phyloP scores from a whole-genome alignment of 2,113 vertebrate genomes.

The Nycticebus coucang region DNA sequence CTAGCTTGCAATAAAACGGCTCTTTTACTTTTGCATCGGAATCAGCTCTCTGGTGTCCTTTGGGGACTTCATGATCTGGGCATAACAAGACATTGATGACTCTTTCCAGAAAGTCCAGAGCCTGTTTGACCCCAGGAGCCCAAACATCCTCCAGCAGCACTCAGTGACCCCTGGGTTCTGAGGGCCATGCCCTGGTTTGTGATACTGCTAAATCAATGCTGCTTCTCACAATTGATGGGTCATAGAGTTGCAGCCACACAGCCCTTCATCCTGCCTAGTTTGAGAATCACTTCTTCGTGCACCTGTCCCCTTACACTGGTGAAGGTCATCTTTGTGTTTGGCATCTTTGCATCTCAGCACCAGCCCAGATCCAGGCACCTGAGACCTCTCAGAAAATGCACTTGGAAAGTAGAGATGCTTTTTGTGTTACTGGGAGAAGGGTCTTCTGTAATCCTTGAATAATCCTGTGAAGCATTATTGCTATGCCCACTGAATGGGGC shows the following conservation, averaged over 20 bases:
- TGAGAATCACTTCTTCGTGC: rapidly evolving
- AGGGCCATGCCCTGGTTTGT: neutral
- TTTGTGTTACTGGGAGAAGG: neutral
- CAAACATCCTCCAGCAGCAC: neutral
- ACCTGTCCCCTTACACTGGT: rapidly evolving
- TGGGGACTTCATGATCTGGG: too few relatives aligned
- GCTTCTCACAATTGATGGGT: neutral
- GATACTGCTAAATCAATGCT: neutral
- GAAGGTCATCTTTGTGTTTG: neutral
- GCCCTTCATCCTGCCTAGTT: neutral
- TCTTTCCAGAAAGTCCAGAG: neutral
- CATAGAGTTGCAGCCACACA: neutral
- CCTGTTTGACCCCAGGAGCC: too few relatives aligned
- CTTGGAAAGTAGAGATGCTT: neutral
- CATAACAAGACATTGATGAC: too few relatives aligned
- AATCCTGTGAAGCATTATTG: neutral
- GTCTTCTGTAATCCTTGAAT: neutral
- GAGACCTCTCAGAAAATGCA: too few relatives aligned
- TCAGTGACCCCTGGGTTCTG: neutral
- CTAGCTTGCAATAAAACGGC: too few relatives aligned
- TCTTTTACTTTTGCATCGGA: too few relatives aligned
- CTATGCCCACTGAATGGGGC: neutral
- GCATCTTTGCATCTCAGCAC: neutral
- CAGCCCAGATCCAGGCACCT: too few relatives aligned
- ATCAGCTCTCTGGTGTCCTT: too few relatives aligned